These are phyloP conservation scores for Caloenas nicobarica DNA, from an alignment of 2,113 vertebrate genomes.

Conservation along the genomic window DNA sequence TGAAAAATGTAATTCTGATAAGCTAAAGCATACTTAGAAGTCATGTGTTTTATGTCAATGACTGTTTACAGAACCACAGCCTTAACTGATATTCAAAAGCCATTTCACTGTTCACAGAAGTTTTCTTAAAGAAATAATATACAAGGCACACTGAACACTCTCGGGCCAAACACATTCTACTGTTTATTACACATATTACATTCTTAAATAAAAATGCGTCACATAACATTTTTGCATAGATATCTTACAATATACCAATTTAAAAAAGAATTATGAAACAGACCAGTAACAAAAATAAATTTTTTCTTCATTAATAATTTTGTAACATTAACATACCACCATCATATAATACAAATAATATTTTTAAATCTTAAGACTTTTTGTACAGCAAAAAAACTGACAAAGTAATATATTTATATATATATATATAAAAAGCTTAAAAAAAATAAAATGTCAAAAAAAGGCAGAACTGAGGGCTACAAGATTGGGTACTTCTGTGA, in stretches of 20 bases:
- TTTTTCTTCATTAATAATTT: conserved; percentile 99
- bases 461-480: conserved; percentile 86
- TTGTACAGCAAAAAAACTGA: conserved; percentile 96
- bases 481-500: conserved; percentile 86
- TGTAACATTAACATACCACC: conserved; percentile 99
- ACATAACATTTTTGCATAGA: conserved; percentile 99
- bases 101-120: not conserved
- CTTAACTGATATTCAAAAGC: not conserved
- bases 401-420: conserved; percentile 78
- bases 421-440: conserved; percentile 86
- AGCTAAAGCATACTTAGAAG: not conserved
- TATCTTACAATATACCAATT: conserved; percentile 99
- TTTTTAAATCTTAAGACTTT: conserved; percentile 91
- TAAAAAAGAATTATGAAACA: conserved; percentile 99
- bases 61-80: not conserved
- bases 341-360: conserved; percentile 99
- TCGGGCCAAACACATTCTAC: conserved; percentile 94
- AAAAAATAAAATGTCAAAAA: conserved; percentile 86
- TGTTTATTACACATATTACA: conserved; percentile 99
- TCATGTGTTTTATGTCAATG: not conserved
- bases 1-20: not conserved
- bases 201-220: conserved; percentile 99
- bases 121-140: conserved; percentile 56
- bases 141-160: conserved; percentile 72
- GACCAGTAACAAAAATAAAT: conserved; percentile 99